Evolutionary conservation across 1,140 invertebrate species (phyloP).

Genomic region (Asobara japonica): DNA sequence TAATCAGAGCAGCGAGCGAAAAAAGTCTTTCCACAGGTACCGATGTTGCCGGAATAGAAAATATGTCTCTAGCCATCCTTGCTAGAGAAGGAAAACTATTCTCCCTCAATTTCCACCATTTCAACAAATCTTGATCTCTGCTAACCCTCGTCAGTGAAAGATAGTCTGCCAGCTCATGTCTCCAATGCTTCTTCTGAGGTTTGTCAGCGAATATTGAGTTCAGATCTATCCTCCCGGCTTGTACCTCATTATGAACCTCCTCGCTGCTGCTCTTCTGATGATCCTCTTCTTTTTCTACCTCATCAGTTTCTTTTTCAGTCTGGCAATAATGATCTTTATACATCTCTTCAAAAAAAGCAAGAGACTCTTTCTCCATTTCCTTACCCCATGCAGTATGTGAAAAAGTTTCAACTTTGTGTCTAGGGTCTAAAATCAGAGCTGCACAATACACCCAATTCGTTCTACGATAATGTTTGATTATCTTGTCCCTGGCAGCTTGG

Average conservation of each 20-base stretch:
- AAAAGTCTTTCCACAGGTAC: slow-evolving; percentile 37
- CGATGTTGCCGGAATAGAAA: slow-evolving; percentile 32
- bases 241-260: not conserved
- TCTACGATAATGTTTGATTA: slow-evolving; percentile 53
- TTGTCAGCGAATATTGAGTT: slow-evolving; percentile 4
- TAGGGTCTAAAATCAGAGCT: slow-evolving; percentile 54
- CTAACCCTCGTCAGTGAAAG: slow-evolving; percentile 7
- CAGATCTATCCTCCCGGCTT: not conserved
- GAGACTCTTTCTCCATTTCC: not conserved
- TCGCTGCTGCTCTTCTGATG: not conserved
- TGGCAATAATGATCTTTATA: not conserved
- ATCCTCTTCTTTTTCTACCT: not conserved
- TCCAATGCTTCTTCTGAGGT: not conserved
- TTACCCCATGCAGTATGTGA: not conserved
- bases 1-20: slow-evolving; percentile 28
- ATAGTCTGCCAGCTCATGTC: slow-evolving; percentile 22
- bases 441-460: slow-evolving; percentile 36
- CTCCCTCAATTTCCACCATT: slow-evolving; percentile 32
- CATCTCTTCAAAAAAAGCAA: not conserved
- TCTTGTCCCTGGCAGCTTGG: slow-evolving; percentile 54
- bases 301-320: not conserved
- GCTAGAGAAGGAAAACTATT: slow-evolving; percentile 29
- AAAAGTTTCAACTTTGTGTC: slow-evolving; percentile 55
- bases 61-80: slow-evolving; percentile 37
- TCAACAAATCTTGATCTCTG: slow-evolving; percentile 22